These are phyloP conservation scores for Keiferia lycopersicella DNA, from an alignment of 2,888 invertebrate species.

Conservation along the genomic window DNA sequence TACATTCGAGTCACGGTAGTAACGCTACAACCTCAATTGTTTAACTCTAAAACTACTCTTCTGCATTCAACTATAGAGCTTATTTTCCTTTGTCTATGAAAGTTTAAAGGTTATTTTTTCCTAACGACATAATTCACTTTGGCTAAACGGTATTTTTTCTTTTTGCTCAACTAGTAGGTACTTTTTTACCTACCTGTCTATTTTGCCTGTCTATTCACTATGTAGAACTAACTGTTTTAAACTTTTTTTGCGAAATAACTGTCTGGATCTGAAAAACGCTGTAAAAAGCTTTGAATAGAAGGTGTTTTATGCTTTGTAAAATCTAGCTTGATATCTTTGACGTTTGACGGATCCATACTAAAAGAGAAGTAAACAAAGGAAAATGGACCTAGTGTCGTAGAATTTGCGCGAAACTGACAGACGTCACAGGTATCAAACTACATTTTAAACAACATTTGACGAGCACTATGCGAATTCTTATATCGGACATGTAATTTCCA, in stretches of 20 bases:
- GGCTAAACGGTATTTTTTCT: neutral
- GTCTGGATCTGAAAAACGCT: no score
- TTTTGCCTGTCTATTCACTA: neutral
- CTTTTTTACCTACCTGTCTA: neutral
- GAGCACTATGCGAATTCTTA: no score
- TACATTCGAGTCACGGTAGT: neutral
- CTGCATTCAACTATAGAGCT: neutral
- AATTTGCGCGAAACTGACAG: no score
- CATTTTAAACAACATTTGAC: no score
- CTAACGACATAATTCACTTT: neutral
- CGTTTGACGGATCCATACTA: no score
- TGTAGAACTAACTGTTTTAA: neutral
- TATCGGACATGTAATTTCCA: no score
- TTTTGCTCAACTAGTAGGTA: neutral
- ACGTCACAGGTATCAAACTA: no score
- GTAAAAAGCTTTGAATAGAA: neutral
- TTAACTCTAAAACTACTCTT: slow-evolving; percentile 2
- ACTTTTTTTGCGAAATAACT: neutral
- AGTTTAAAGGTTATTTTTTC: neutral
- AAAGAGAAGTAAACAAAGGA: no score
- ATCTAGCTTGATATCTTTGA: no score
- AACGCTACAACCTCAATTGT: neutral
- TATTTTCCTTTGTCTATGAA: neutral
- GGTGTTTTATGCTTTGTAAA: no score
- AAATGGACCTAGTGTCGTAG: no score